Evolutionary conservation across 2,113 vertebrate genomes (phyloP), one percentile per base, ranked within the genome.

Genomic region (Ginglymostoma cirratum): DNA sequence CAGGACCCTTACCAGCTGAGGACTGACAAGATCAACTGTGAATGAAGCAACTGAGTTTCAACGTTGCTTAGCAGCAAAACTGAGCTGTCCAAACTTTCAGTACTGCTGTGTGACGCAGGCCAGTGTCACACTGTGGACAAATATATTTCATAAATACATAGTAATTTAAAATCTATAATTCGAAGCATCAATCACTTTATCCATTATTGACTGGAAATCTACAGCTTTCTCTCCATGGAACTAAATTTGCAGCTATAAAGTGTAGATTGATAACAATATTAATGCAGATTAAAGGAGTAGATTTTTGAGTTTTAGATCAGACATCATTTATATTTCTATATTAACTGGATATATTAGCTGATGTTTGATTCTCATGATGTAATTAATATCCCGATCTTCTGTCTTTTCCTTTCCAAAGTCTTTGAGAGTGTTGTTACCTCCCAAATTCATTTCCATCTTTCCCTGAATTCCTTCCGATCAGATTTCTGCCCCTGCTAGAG

Each of bases 21-120:
- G 45, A 34, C 42, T 95, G 94, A 70, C 94, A 48, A 72, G 27
- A 42, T 72, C 72, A 95, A 95, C 30, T 1, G 24, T 72, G 94
- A 70, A 72, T 45, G 42, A 95, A 52, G 69, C 67, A 70, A 95
- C 27, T 52, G 42, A 27, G 23, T 72, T 95, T 95, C 42, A 95
- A 23, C 48, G 94, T 95, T 95, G 52, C 67, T 95, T 95, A 76
- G 94, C 94, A 95, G 72, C 94, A 95, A 52, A 14, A 48, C 24
- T 5, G 30, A 61, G 17, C 86, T 52, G 86, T 14, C 38, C 55
- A 38, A 93, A 23, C 2, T 70, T 45, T 95, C 66, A 69, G 67
- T 34, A 70, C 12, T 45, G 66, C 66, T 45, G 42, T 95, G 61
- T 67, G 42, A 66, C 66, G 61, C 34, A 93, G 61, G 89, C 15